phyloP scores from a whole-genome alignment of 1,140 invertebrate species.

The Bombus ignitus region DNA sequence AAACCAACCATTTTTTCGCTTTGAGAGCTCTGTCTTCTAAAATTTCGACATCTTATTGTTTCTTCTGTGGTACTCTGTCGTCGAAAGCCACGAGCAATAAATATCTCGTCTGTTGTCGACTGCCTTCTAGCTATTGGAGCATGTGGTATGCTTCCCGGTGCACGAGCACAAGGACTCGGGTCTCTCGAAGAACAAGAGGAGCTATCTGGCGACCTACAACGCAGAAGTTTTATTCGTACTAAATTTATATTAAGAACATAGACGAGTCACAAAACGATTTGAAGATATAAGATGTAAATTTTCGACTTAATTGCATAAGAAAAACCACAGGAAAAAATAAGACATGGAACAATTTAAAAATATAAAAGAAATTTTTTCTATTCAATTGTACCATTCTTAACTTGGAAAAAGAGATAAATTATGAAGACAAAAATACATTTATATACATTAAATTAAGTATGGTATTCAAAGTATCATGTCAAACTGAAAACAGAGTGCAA shows the following conservation, averaged over 20 bases:
- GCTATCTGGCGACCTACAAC: slow-evolving; percentile 81
- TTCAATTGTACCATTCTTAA: too few relatives aligned
- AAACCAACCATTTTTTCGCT: slow-evolving; percentile 88
- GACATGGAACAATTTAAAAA: too few relatives aligned
- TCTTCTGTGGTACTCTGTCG: slow-evolving; percentile 95
- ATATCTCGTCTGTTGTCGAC: slow-evolving; percentile 95
- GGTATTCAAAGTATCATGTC: too few relatives aligned
- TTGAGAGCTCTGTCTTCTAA: slow-evolving; percentile 90
- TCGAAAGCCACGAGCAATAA: slow-evolving; percentile 94
- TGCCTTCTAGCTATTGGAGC: slow-evolving; percentile 91
- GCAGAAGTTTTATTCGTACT: neutral
- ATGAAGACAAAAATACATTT: too few relatives aligned
- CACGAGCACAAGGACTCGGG: slow-evolving; percentile 88
- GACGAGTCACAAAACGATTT: neutral
- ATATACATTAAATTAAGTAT: too few relatives aligned
- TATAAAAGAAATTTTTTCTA: too few relatives aligned
- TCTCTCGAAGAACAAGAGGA: slow-evolving; percentile 84
- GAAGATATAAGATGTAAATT: too few relatives aligned
- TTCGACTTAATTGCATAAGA: too few relatives aligned
- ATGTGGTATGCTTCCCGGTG: slow-evolving; percentile 78
- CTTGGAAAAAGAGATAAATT: too few relatives aligned
- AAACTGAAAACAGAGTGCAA: too few relatives aligned
- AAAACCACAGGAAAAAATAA: too few relatives aligned
- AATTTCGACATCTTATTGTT: slow-evolving; percentile 95
- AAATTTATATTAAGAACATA: neutral